phyloP scores from a whole-genome alignment of 1,140 invertebrate genomes.

The Diachasmimorpha longicaudata region DNA sequence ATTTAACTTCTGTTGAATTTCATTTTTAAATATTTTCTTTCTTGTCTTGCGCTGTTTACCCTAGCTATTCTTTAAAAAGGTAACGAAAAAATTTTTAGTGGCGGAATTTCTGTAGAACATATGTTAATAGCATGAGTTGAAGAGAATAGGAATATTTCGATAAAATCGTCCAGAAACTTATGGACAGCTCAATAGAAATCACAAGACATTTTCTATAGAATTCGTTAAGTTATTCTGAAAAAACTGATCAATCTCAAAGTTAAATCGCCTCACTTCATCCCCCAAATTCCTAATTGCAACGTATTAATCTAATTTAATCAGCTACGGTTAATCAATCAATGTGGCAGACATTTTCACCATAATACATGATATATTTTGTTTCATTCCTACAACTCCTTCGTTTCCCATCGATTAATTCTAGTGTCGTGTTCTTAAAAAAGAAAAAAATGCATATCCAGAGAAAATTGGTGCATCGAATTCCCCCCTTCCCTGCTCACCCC shows the following conservation, averaged over 20 bases:
- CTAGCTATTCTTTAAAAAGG: too few relatives aligned
- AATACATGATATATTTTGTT: constrained; percentile 1
- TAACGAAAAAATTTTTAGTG: too few relatives aligned
- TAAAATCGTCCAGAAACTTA: neutral
- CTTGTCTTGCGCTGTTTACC: too few relatives aligned
- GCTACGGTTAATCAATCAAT: neutral
- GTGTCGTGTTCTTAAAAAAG: neutral
- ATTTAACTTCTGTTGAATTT: too few relatives aligned
- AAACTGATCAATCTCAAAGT: neutral
- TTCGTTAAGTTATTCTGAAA: neutral
- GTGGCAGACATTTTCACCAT: constrained; percentile 1
- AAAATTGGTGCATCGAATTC: neutral
- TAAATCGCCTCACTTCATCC: neutral
- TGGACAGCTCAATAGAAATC: neutral
- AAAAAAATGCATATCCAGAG: neutral
- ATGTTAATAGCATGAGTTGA: too few relatives aligned
- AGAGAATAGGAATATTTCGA: too few relatives aligned
- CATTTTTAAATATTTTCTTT: too few relatives aligned
- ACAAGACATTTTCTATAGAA: neutral
- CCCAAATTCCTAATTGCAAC: constrained; percentile 6
- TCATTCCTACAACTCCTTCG: neutral
- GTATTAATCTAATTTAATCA: constrained; percentile 12
- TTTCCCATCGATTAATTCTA: neutral
- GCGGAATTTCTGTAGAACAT: too few relatives aligned
- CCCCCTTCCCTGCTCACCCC: neutral